Evolutionary conservation across 92 coral and sea anemone genomes (phyloP), one percentile per base, ranked within the genome.

Genomic region (Actinernus sp.): DNA sequence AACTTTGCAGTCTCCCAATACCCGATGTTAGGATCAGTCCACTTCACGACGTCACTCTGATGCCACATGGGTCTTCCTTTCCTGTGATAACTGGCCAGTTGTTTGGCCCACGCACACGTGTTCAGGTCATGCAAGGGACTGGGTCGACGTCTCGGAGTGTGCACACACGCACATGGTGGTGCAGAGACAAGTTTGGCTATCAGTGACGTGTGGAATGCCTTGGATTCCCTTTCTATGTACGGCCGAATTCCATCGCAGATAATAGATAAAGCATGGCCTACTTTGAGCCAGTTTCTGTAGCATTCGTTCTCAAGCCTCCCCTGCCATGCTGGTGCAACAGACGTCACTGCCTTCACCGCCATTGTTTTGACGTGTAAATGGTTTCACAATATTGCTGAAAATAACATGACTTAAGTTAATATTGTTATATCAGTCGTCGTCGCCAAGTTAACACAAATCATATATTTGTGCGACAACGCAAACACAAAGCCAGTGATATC

Each of bases 1-100:
- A 92, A 61, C 57, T 92, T 92, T 14, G 97, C 93, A 24, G 83
- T 63, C 37, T 92, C 97, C 97, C 97, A 92, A 61, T 78, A 61
- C n/a, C 97, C 97, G 49, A 29, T 24, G 10, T 39, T 74, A 10
- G 85, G 93, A 47, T 86, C 93, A 24, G 54, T 61, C 97, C 97
- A 91, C 23, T 31, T 46, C 3, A 74, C 53, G 6, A 49, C 58
- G 69, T 87, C 88, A 31, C 97, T 91, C 66, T 91, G 97, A 26
- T 26, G 49, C 89, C 89, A 91, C 23, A 44, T 78, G 41, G 73
- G 82, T 4, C 64, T 84, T 55, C 79, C 73, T 41, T 69, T 81
- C 36, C 27, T 48, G 50, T 86, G 97, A 51, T 65, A 71, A 31
- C 64, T 56, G 31, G 39, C 33, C 29, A 91, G 34, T 24, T 86